Evolutionary conservation across 2,113 vertebrate species (phyloP), one percentile per base, ranked within the genome.

Genomic region (Anser cygnoides): DNA sequence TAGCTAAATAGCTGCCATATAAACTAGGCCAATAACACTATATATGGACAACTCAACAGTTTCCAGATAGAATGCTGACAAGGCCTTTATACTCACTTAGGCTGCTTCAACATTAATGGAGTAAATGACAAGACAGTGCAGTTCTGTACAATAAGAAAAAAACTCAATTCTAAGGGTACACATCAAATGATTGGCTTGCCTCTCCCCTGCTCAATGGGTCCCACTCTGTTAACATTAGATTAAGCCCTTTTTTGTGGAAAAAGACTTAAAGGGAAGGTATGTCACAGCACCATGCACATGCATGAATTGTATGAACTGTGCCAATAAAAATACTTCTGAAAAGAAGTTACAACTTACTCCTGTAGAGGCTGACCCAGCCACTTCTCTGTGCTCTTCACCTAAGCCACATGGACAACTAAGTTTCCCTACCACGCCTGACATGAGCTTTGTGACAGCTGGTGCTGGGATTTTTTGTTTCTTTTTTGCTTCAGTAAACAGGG

Each of bases 381-480:
- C 10, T 46, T 71, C 19, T 59, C 72, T 54, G 11, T 62, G 23
- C 1, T 6, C 23, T 71, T 70, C 26, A 67, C 12, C 23, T 37
- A 71, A 10, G 26, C 15, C 13, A 62, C 5, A 49, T 11, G 9
- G 57, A 33, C 10, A 37, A 83, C 23, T 63, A 39, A 89, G 3
- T 55, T 33, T 67, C 50, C 11, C 11, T 11, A 76, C 20, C 10
- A 62, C 3, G 0, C 2, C 11, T 2, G 1, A 10, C 17, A 84
- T 10, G 1, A 67, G 28, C 22, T 63, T 13, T 84, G 6, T 54
- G 31, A 89, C 10, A n/a, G 6, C 28, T 2, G 0, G 4, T 29
- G 19, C 3, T 57, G 31, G 5, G 2, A 0, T 4, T 54, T 61
- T 70, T 62, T 62, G 4, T 33, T 25, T 4, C 58, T 78, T 61